Evolutionary conservation across 2,888 invertebrate species (phyloP).

Genomic region (Amiota communis): DNA sequence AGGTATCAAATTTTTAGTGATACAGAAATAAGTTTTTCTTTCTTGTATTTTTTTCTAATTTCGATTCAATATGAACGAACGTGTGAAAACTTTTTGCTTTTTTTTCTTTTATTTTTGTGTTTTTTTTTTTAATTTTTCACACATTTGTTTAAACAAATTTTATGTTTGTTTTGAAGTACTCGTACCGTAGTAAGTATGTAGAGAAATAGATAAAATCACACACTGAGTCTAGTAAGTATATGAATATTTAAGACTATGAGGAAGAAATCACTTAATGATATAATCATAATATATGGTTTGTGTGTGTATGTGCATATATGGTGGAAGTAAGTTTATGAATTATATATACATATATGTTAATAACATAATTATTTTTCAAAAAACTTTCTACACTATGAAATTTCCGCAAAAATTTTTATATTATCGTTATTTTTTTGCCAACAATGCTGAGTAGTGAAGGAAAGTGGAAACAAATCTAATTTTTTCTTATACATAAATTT

Average conservation of each 20-base stretch:
- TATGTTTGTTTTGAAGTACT: not conserved
- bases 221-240: not conserved
- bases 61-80: constrained; percentile 44
- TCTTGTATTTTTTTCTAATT: constrained; percentile 46
- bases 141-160: not conserved
- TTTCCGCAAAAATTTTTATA: constrained; percentile 47
- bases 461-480: too few relatives aligned
- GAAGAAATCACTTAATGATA: constrained; percentile 13
- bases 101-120: constrained; percentile 57
- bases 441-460: constrained; percentile 8
- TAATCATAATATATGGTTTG: not conserved
- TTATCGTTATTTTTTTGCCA: not conserved
- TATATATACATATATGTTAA: constrained; percentile 60
- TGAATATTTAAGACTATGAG: not conserved
- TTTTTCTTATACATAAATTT: too few relatives aligned
- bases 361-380: constrained; percentile 59
- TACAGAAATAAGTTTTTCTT: not conserved
- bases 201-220: too few relatives aligned
- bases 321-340: constrained; percentile 24
- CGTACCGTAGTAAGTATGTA: too few relatives aligned
- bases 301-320: not conserved
- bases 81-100: constrained; percentile 54
- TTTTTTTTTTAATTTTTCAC: constrained; percentile 41
- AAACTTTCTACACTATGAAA: constrained; percentile 55
- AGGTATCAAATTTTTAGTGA: too few relatives aligned